Conservation (phyloP, 2,113 vertebrate species). For the Naja naja region DNA sequence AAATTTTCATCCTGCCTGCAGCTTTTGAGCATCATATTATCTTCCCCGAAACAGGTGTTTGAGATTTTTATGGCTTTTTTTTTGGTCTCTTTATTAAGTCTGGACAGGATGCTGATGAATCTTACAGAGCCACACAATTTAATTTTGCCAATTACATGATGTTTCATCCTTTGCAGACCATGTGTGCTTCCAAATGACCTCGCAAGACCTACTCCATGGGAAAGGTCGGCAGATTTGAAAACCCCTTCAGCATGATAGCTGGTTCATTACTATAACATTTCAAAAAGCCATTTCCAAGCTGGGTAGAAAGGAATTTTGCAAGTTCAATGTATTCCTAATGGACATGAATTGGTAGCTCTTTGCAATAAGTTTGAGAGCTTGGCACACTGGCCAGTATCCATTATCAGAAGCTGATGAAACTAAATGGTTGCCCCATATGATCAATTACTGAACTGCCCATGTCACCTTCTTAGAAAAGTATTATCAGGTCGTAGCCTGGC, state of each 20-base stretch:
- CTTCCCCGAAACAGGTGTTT: not conserved
- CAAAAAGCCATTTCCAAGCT: not conserved
- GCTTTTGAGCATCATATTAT: not conserved
- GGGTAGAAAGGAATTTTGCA: not conserved
- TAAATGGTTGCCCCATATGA: not conserved
- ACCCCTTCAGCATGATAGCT: not conserved
- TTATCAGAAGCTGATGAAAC: not conserved
- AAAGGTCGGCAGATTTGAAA: not conserved
- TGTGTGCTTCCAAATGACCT: not conserved
- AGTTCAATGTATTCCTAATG: not conserved
- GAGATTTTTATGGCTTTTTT: not conserved
- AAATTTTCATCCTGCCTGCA: not conserved
- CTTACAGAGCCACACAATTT: not conserved
- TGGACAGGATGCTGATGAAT: not conserved
- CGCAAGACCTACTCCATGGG: not conserved
- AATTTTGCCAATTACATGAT: not conserved
- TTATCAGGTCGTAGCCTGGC: too few species aligned
- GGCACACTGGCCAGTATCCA: not conserved
- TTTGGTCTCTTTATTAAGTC: not conserved
- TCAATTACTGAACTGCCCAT: not conserved
- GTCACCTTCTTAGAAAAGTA: not conserved
- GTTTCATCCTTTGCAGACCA: not conserved
- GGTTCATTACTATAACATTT: not conserved
- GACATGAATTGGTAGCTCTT: not conserved
- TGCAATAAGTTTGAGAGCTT: not conserved